Percentiles rank a stretch among this genome's conserved stretches.
Evolutionary conservation across 2,113 vertebrate genomes (phyloP).

Genomic region (Lepus europaeus): DNA sequence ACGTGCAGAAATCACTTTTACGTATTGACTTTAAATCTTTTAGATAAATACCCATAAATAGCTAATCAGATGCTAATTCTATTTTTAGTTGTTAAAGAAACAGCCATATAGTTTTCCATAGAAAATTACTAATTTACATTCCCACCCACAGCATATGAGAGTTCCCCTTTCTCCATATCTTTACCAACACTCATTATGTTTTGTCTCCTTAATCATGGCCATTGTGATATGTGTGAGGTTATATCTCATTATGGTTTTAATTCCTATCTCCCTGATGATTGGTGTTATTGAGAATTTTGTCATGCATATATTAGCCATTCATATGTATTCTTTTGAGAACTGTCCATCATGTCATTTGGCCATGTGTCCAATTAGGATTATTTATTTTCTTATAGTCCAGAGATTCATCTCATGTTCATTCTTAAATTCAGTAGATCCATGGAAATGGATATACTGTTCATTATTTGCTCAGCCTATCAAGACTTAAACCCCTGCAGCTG

Average conservation of each 20-base stretch:
- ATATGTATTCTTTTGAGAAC: background rate
- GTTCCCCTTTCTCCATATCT: background rate
- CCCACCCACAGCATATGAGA: background rate
- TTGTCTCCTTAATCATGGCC: background rate
- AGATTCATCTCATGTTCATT: conserved; percentile 34
- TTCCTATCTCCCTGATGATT: background rate
- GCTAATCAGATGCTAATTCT: background rate
- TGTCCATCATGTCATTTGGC: background rate
- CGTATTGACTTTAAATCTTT: no score
- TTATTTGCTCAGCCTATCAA: background rate
- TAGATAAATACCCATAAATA: background rate
- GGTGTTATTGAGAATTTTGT: background rate
- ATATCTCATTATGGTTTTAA: background rate
- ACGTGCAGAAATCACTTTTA: no score
- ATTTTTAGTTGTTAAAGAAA: background rate
- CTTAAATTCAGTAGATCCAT: background rate
- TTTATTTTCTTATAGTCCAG: background rate
- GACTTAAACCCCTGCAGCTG: background rate
- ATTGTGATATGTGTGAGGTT: background rate
- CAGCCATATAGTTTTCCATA: background rate
- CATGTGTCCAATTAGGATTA: background rate
- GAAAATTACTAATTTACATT: background rate
- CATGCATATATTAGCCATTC: background rate
- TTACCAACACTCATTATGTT: background rate
- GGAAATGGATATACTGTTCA: background rate